phyloP scores from a whole-genome alignment of 2,113 vertebrate genomes.

The Hippotragus niger region DNA sequence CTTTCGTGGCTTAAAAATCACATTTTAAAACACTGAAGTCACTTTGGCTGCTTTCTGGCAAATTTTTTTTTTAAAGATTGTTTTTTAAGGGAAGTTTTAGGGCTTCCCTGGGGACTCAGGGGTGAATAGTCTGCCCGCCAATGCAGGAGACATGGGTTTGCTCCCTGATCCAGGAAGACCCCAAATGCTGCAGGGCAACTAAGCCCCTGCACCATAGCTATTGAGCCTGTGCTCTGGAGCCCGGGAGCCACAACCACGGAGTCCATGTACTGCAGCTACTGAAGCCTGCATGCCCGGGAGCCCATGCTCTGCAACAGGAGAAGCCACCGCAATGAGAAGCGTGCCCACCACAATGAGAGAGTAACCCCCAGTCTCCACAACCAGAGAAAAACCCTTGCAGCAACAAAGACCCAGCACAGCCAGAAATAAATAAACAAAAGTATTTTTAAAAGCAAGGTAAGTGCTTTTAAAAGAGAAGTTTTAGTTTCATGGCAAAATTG shows the following conservation, averaged over 20 bases:
- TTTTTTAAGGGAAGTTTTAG: neutral
- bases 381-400: neutral
- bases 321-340: accelerated
- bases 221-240: neutral
- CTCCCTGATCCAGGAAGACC: neutral
- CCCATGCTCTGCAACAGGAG: neutral
- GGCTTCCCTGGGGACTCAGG: neutral
- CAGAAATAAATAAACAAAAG: neutral
- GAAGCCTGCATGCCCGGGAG: neutral
- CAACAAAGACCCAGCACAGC: neutral
- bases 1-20: neutral
- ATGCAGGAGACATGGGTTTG: neutral
- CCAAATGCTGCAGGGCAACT: neutral
- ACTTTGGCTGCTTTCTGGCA: neutral
- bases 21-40: neutral
- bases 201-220: neutral
- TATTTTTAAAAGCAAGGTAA: neutral
- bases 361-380: neutral
- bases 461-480: neutral
- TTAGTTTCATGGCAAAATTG: neutral
- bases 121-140: neutral
- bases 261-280: neutral
- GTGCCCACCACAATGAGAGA: accelerated
- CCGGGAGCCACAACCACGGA: accelerated
- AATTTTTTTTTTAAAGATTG: neutral